phyloP scores from a whole-genome alignment of 2,797 vertebrate genomes.

The Gephyroberyx darwinii region DNA sequence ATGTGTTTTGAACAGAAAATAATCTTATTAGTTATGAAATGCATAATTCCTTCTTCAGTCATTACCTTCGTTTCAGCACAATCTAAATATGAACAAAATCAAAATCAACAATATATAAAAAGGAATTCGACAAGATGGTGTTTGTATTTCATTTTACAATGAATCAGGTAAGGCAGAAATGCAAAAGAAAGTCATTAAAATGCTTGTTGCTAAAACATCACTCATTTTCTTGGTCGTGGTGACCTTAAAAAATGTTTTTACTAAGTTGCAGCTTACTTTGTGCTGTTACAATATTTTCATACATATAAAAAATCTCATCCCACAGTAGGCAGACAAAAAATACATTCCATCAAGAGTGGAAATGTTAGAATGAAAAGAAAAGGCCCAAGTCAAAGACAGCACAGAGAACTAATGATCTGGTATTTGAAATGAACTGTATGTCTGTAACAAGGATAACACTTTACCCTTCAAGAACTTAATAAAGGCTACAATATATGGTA shows the following conservation, averaged over 20 bases:
- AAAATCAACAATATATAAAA: constrained; percentile 16
- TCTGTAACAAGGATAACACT: background rate
- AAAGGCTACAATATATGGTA: background rate
- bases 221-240: constrained; percentile 21
- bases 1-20: constrained; percentile 33
- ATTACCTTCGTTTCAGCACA: constrained; percentile 12
- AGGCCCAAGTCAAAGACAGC: too few species aligned
- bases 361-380: constrained; percentile 4
- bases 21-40: constrained; percentile 23
- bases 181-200: constrained; percentile 1
- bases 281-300: constrained; percentile 21
- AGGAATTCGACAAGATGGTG: background rate
- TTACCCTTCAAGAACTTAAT: background rate
- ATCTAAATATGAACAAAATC: constrained; percentile 9
- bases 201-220: constrained; percentile 30
- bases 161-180: constrained; percentile 15
- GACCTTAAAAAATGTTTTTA: background rate
- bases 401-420: background rate
- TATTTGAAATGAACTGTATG: background rate
- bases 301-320: constrained; percentile 30
- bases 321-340: background rate
- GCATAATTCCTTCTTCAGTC: constrained; percentile 16
- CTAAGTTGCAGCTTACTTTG: background rate
- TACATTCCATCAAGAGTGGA: constrained; percentile 16
- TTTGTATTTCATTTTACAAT: constrained; percentile 16